Evolutionary conservation across 2,113 vertebrate genomes (phyloP).

Genomic region (Shinisaurus crocodilurus): DNA sequence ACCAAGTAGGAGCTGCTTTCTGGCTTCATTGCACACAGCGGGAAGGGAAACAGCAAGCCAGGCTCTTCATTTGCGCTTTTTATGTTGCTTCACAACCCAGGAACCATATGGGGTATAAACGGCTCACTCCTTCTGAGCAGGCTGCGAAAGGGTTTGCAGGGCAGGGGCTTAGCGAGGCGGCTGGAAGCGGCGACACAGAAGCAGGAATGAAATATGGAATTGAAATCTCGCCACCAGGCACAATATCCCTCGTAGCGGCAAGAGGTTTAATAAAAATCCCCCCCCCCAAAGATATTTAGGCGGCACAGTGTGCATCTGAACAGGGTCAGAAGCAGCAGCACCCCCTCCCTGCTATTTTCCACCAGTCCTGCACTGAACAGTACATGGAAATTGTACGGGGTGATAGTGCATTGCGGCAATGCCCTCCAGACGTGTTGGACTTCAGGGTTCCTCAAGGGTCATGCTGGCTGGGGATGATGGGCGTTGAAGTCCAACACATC

Average conservation of each 20-base stretch:
- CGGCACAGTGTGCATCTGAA: background rate
- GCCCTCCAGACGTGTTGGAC: no score
- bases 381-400: background rate
- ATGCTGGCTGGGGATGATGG: no score
- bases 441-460: no score
- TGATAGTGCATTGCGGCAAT: background rate
- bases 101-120: conserved; percentile 35
- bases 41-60: conserved; percentile 49
- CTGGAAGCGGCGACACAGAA: conserved; percentile 33
- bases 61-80: conserved; percentile 42
- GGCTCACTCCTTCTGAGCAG: conserved; percentile 29
- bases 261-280: background rate
- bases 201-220: conserved; percentile 16
- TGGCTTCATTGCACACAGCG: conserved; percentile 56
- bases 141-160: background rate
- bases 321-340: accelerated
- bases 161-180: conserved; percentile 37
- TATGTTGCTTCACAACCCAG: conserved; percentile 38
- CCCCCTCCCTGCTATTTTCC: background rate
- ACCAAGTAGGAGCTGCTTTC: conserved; percentile 41
- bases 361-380: background rate
- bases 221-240: background rate
- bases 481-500: no score
- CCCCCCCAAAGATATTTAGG: background rate
- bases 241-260: background rate